Evolutionary conservation across 2,113 vertebrate species (phyloP).

Genomic region (Rutilus rutilus): DNA sequence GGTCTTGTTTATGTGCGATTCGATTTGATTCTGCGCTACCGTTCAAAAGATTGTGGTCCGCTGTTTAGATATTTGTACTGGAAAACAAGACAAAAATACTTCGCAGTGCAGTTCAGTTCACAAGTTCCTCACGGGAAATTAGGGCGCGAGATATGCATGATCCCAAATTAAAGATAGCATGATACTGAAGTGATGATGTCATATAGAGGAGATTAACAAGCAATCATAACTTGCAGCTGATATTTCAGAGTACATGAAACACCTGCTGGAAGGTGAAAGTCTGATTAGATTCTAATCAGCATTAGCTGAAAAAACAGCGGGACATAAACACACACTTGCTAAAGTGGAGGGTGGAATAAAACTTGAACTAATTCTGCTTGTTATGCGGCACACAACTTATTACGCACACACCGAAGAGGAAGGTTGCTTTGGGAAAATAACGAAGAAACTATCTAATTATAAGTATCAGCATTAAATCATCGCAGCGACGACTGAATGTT

Average conservation of each 20-base stretch:
- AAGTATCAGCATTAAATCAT: constrained; percentile 30
- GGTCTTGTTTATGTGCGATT: neutral
- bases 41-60: too few species aligned
- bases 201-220: neutral
- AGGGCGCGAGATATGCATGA: neutral
- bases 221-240: neutral
- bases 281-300: constrained; percentile 41
- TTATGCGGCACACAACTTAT: constrained; percentile 9
- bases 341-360: neutral
- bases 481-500: neutral
- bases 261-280: constrained; percentile 36
- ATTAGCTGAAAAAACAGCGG: constrained; percentile 32
- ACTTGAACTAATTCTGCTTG: neutral
- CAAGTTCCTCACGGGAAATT: neutral
- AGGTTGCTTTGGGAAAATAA: constrained; percentile 33
- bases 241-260: neutral
- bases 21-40: neutral
- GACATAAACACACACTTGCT: constrained; percentile 17
- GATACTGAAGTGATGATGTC: neutral
- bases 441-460: constrained; percentile 23
- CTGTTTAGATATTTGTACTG: neutral
- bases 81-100: neutral
- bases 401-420: constrained; percentile 6
- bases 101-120: neutral
- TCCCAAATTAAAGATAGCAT: constrained; percentile 20